Conservation (phyloP, 2,888 invertebrate genomes). For the Octodonta nipae region DNA sequence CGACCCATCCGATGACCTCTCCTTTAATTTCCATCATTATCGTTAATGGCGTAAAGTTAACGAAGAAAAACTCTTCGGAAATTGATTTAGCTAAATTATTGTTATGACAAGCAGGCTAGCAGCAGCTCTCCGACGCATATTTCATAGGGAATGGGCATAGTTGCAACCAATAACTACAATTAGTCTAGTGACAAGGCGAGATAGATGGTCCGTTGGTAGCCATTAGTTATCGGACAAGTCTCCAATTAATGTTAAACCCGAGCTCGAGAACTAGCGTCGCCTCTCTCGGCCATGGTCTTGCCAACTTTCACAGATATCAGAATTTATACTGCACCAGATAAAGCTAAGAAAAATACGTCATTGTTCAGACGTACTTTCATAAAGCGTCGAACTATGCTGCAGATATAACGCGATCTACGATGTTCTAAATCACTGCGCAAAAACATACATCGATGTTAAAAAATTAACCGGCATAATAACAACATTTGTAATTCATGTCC, state of each 20-base stretch:
- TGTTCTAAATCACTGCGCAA: no score
- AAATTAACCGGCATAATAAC: no score
- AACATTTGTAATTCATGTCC: no score
- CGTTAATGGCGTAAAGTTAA: slow-evolving; percentile 34
- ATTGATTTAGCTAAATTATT: slow-evolving; percentile 37
- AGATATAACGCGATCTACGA: no score
- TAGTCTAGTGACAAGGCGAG: slow-evolving; percentile 34
- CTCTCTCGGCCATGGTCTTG: slow-evolving; percentile 3
- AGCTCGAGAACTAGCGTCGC: slow-evolving; percentile 10
- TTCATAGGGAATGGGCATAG: slow-evolving; percentile 35
- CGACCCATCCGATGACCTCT: slow-evolving; percentile 28
- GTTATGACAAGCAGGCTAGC: slow-evolving; percentile 31
- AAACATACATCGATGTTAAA: no score
- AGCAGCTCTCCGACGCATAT: slow-evolving; percentile 33
- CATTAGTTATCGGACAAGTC: slow-evolving; percentile 31
- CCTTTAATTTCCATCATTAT: slow-evolving; percentile 35
- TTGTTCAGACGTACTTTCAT: no score
- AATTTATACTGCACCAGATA: no score
- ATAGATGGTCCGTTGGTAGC: slow-evolving; percentile 30
- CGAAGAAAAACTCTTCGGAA: slow-evolving; percentile 28
- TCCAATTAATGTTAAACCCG: slow-evolving; percentile 27
- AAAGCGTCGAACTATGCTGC: no score
- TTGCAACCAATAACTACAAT: slow-evolving; percentile 36
- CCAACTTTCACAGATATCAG: no score
- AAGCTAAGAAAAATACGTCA: no score